A percentile compares a stretch with the other conserved stretches of the same genome.
Evolutionary conservation across 92 coral and sea anemone species (phyloP).

Genomic region (Epizoanthus rinbou): DNA sequence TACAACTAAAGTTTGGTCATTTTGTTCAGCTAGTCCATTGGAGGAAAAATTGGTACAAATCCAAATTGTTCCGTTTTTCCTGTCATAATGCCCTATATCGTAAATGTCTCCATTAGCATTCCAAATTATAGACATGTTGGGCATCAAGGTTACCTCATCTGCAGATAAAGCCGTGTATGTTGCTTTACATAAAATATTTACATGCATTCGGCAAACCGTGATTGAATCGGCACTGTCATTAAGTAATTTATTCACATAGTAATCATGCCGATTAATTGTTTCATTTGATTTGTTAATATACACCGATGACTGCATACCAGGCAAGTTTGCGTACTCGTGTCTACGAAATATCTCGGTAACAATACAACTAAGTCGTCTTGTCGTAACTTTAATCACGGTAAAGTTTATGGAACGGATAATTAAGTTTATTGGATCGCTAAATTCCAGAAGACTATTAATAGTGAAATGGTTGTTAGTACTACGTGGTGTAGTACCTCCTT

Average conservation of each 20-base stretch:
- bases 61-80: slow-evolving; percentile 50
- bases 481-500: too few relatives aligned
- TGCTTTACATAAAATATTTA: slow-evolving; percentile 39
- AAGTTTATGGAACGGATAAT: neutral
- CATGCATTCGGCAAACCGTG: neutral
- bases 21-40: neutral
- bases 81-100: slow-evolving; percentile 34
- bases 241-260: too few relatives aligned
- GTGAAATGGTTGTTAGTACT: too few relatives aligned
- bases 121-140: slow-evolving; percentile 49
- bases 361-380: neutral
- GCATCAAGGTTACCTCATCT: slow-evolving; percentile 19
- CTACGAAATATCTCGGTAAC: neutral
- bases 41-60: slow-evolving; percentile 51
- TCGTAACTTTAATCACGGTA: neutral
- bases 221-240: too few relatives aligned
- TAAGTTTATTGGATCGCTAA: neutral
- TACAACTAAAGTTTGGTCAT: neutral
- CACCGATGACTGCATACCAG: too few relatives aligned
- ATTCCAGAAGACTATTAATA: too few relatives aligned
- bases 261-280: too few relatives aligned
- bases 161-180: neutral
- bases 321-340: neutral
- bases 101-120: slow-evolving; percentile 35
- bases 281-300: too few relatives aligned